A percentile compares a stretch with the other conserved stretches of the same genome.
Conservation (phyloP, 2,888 invertebrate genomes). For the Danaus chrysippus region DNA sequence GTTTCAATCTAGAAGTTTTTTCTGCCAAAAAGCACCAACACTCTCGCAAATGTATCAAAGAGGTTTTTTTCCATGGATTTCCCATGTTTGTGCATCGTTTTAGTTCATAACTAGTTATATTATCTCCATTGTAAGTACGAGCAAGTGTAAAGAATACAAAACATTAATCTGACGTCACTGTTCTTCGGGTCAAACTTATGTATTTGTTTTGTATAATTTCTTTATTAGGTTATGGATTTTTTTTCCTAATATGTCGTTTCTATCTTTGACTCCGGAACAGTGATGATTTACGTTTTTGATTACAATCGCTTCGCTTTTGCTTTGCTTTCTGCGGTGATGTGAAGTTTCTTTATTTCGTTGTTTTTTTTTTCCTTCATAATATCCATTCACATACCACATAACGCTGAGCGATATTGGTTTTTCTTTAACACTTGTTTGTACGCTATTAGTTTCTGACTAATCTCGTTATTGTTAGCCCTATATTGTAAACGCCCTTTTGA, state of each 20-base stretch:
- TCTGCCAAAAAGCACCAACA: background rate
- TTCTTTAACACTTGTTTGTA: constrained; percentile 77
- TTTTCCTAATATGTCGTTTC: background rate
- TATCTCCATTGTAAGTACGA: constrained; percentile 70
- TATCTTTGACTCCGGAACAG: constrained; percentile 33
- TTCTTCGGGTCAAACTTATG: constrained; percentile 46
- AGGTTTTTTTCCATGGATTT: constrained; percentile 46
- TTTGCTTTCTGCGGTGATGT: constrained; percentile 67
- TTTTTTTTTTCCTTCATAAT: constrained; percentile 9
- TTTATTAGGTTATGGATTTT: constrained; percentile 20
- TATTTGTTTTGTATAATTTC: constrained; percentile 13
- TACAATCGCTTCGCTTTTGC: constrained; percentile 71
- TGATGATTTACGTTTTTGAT: constrained; percentile 28
- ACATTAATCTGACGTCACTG: constrained; percentile 46
- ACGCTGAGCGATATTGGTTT: constrained; percentile 65
- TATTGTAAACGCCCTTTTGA: constrained; percentile 35
- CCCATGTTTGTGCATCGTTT: constrained; percentile 64
- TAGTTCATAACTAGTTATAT: constrained; percentile 48
- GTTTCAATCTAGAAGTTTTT: background rate
- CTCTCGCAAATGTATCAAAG: constrained; percentile 5
- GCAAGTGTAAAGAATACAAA: constrained; percentile 71
- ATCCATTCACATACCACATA: constrained; percentile 48
- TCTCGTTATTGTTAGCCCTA: constrained; percentile 41
- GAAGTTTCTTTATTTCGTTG: constrained; percentile 34
- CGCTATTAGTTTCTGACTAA: constrained; percentile 66